Conservation (phyloP, 2,888 invertebrate species). For the Habrosyne pyritoides region DNA sequence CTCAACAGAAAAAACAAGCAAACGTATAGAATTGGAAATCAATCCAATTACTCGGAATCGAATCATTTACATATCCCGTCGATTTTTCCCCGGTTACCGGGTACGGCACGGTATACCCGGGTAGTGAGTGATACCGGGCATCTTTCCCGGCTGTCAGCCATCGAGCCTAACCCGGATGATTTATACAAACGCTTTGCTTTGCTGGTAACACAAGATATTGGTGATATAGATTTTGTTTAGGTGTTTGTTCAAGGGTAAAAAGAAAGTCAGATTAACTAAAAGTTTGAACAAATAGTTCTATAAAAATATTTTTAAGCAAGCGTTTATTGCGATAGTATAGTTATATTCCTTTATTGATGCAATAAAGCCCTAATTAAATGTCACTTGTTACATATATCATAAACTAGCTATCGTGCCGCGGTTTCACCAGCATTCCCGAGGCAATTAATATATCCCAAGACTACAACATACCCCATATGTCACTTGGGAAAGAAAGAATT, state of each 20-base stretch:
- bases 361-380: too few relatives aligned
- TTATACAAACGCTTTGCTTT: conserved; percentile 19
- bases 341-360: too few relatives aligned
- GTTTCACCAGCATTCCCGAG: too few relatives aligned
- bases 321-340: too few relatives aligned
- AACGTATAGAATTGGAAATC: conserved; percentile 9
- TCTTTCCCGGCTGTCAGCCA: conserved; percentile 25
- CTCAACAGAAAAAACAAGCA: background rate
- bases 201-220: background rate
- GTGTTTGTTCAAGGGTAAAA: background rate
- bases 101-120: conserved; percentile 7
- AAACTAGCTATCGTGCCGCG: too few relatives aligned
- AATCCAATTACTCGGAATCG: conserved; percentile 16
- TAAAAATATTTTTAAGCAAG: too few relatives aligned
- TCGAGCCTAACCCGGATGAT: conserved; percentile 20
- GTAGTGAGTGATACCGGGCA: conserved; percentile 25
- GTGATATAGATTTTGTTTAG: background rate
- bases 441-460: too few relatives aligned
- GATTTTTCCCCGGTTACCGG: conserved; percentile 19
- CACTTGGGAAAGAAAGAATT: too few relatives aligned
- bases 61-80: conserved; percentile 20
- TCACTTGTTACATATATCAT: too few relatives aligned
- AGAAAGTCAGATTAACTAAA: too few relatives aligned
- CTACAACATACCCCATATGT: too few relatives aligned
- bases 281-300: too few relatives aligned